Conservation (phyloP, 2,113 vertebrate genomes). For the Vanacampus margaritifer region DNA sequence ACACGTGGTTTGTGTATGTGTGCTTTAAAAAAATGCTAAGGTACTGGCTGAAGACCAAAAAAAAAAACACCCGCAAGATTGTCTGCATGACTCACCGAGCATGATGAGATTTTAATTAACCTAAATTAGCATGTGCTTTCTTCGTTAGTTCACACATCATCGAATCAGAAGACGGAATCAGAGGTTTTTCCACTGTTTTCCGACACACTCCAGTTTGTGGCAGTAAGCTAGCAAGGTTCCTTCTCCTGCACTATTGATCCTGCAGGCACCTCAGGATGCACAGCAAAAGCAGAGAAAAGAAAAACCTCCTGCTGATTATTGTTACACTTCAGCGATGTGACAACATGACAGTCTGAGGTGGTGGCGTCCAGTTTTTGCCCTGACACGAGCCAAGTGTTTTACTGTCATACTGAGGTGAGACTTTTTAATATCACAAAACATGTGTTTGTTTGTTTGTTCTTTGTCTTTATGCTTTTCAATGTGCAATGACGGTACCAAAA, state of each 20-base stretch:
- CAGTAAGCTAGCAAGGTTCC: constrained; percentile 6
- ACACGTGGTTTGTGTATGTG: constrained; percentile 16
- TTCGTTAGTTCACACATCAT: constrained; percentile 13
- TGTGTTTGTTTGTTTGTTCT: background rate
- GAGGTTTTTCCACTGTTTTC: no score
- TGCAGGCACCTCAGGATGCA: constrained; percentile 46
- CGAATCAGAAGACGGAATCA: no score
- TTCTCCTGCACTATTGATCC: no score
- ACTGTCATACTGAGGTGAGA: background rate
- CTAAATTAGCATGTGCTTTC: constrained; percentile 37
- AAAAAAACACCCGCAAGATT: constrained; percentile 47
- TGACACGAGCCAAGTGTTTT: background rate
- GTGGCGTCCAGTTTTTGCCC: no score
- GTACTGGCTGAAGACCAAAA: constrained; percentile 10
- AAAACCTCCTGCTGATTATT: constrained; percentile 19
- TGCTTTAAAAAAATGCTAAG: constrained; percentile 29
- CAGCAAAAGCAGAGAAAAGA: constrained; percentile 28
- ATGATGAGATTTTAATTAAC: constrained; percentile 60
- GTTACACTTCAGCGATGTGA: constrained; percentile 31
- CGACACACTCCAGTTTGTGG: no score
- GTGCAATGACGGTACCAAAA: no score
- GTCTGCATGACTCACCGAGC: constrained; percentile 55
- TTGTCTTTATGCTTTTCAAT: no score
- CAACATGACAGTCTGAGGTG: background rate
- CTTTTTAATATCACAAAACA: constrained; percentile 1